phyloP scores from a whole-genome alignment of 2,797 vertebrate species.

The Acanthurus lineatus region DNA sequence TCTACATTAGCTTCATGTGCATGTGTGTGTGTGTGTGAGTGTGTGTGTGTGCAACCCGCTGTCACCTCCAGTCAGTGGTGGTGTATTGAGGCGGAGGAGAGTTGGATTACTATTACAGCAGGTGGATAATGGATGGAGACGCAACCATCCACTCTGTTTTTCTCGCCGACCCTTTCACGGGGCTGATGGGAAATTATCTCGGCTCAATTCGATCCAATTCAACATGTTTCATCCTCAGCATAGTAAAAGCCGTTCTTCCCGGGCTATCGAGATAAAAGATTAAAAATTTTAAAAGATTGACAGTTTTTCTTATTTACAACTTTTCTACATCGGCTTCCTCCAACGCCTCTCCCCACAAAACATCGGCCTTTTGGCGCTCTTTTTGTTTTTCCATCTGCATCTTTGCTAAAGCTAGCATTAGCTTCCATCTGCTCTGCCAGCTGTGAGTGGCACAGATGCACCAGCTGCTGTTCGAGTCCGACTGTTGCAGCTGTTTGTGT shows the following conservation, averaged over 20 bases:
- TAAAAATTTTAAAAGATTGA: slow-evolving; percentile 28
- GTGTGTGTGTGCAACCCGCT: slow-evolving; percentile 22
- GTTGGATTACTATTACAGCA: slow-evolving; percentile 45
- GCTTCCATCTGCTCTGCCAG: neutral
- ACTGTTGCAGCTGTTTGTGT: no score
- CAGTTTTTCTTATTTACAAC: slow-evolving; percentile 43
- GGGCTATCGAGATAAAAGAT: slow-evolving; percentile 49
- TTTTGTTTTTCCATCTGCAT: slow-evolving; percentile 6
- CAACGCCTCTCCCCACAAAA: neutral
- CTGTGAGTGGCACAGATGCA: no score
- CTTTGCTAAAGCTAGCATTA: neutral
- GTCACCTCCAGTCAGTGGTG: slow-evolving; percentile 27
- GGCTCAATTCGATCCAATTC: slow-evolving; percentile 46
- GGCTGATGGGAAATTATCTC: slow-evolving; percentile 57
- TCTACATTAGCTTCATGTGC: neutral
- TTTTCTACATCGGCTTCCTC: slow-evolving; percentile 20
- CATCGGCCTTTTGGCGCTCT: neutral
- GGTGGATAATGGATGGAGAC: slow-evolving; percentile 53
- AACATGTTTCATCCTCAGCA: slow-evolving; percentile 12
- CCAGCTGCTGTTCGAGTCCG: no score
- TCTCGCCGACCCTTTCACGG: slow-evolving; percentile 22
- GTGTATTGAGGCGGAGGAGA: slow-evolving; percentile 7
- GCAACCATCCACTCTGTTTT: slow-evolving; percentile 17
- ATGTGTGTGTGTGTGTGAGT: slow-evolving; percentile 30
- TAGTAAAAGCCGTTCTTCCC: slow-evolving; percentile 49